Evolutionary conservation across 1,140 invertebrate genomes (phyloP).

Genomic region (Cotesia typhae): DNA sequence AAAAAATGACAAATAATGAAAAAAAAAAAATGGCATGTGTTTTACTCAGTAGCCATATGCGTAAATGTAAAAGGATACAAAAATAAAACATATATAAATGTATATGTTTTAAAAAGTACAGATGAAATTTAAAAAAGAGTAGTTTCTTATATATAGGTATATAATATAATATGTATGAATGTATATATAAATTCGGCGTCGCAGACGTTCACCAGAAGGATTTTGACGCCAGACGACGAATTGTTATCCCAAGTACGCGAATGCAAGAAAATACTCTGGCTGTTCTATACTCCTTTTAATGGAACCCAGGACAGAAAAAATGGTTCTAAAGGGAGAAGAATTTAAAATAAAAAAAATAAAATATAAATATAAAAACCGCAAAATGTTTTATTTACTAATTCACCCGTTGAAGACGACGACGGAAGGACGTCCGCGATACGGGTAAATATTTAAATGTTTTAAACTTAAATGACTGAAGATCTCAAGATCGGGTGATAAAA

Average conservation of each 20-base stretch:
- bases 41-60: slow-evolving; percentile 2
- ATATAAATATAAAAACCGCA: background rate
- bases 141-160: background rate
- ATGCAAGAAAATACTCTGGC: slow-evolving; percentile 11
- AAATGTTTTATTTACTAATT: slow-evolving; percentile 11
- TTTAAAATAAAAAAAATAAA: background rate
- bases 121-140: background rate
- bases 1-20: slow-evolving; percentile 1
- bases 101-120: background rate
- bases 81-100: background rate
- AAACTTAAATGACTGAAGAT: slow-evolving; percentile 31
- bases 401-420: slow-evolving; percentile 45
- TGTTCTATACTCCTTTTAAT: background rate
- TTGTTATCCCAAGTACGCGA: slow-evolving; percentile 31
- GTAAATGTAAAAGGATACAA: background rate
- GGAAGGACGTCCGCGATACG: slow-evolving; percentile 55
- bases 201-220: slow-evolving; percentile 33
- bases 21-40: slow-evolving; percentile 6
- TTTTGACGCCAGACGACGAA: slow-evolving; percentile 38
- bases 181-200: slow-evolving; percentile 32
- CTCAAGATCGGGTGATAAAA: background rate
- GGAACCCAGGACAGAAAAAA: slow-evolving; percentile 2
- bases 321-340: background rate
- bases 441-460: slow-evolving; percentile 57
- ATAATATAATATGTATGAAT: slow-evolving; percentile 1